phyloP scores from a whole-genome alignment of 2,888 invertebrate species.

The Marasmarcha lunaedactyla region DNA sequence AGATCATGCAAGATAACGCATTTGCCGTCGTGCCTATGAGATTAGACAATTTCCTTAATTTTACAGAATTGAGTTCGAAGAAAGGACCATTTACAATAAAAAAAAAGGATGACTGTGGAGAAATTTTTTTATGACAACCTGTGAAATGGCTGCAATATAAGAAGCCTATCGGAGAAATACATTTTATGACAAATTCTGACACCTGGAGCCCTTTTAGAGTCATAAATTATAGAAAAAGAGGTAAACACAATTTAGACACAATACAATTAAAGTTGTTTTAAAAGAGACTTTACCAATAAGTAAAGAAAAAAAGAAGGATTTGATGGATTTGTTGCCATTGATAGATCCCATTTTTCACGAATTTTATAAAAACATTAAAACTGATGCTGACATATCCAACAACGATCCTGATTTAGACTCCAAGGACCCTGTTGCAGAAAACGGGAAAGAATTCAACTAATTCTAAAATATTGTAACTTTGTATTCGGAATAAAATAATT shows the following conservation, averaged over 20 bases:
- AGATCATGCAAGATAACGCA: no score
- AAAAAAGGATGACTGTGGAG: slow-evolving; percentile 6
- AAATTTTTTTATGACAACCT: slow-evolving; percentile 5
- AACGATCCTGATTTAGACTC: no score
- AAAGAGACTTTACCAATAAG: slow-evolving; percentile 1
- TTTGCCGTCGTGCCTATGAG: no score
- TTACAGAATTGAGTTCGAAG: no score
- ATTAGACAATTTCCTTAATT: no score
- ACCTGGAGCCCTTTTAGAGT: slow-evolving; percentile 5
- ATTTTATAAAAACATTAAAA: no score
- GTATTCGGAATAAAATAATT: no score
- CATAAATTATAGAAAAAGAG: slow-evolving; percentile 10
- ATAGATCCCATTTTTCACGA: neutral
- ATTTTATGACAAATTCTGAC: slow-evolving; percentile 7
- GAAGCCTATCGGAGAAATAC: slow-evolving; percentile 5
- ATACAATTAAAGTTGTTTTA: neutral
- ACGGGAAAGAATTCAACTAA: no score
- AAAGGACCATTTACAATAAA: neutral
- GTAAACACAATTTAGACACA: neutral
- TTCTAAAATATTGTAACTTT: no score
- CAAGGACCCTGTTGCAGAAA: no score
- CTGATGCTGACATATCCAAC: no score
- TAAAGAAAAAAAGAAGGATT: slow-evolving; percentile 5
- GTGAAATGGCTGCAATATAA: slow-evolving; percentile 1
- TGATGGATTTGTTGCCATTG: slow-evolving; percentile 5